Evolutionary conservation across 2,797 vertebrate species (phyloP).

Genomic region (Esox lucius): DNA sequence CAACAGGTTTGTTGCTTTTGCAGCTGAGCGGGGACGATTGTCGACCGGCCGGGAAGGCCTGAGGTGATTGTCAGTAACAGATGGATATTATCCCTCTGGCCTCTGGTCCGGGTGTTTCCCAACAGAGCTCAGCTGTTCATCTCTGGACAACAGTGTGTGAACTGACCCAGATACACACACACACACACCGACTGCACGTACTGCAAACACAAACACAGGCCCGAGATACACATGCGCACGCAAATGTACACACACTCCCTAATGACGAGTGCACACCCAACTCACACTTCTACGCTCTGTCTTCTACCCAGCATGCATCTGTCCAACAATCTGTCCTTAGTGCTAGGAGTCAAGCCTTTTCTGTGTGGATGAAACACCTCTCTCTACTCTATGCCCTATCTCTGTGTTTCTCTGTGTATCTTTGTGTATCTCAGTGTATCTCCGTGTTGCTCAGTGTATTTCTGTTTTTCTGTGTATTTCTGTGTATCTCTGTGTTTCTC

Average conservation of each 20-base stretch:
- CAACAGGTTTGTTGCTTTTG: not conserved
- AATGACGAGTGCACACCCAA: not conserved
- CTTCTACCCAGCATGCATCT: not conserved
- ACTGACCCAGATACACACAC: not conserved
- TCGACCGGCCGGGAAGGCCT: too few species aligned
- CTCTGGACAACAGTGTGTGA: not conserved
- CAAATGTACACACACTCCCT: not conserved
- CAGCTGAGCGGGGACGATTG: not conserved
- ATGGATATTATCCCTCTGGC: conserved; percentile 22
- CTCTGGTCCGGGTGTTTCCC: not conserved
- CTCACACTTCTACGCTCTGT: not conserved
- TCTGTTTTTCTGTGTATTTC: too few species aligned
- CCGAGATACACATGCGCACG: not conserved
- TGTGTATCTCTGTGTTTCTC: too few species aligned
- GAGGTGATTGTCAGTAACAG: conserved; percentile 33
- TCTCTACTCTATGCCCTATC: not conserved
- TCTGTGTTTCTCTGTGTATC: not conserved
- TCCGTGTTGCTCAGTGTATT: too few species aligned
- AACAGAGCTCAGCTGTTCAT: not conserved
- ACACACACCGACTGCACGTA: not conserved
- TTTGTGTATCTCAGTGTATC: too few species aligned
- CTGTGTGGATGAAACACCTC: not conserved
- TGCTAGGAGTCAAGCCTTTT: not conserved
- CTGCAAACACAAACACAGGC: not conserved
- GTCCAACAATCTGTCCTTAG: not conserved